Conservation (phyloP, 35 echinoderm and acorn worm genomes). For the Patiria miniata region DNA sequence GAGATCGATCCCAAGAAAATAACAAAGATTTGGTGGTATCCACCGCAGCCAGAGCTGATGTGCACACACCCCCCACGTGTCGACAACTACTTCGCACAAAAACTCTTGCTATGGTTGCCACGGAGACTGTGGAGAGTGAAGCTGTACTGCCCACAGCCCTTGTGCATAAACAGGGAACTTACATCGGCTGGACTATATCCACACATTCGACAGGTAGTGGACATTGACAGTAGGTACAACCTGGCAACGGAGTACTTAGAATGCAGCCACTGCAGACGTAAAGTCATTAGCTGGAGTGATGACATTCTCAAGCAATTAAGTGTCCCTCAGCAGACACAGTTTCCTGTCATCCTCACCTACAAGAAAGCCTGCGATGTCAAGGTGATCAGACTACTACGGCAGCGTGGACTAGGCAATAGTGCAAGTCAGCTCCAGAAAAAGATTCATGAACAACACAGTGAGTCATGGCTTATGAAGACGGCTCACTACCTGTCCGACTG, state of each 20-base stretch:
- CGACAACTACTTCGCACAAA: constrained; percentile 38
- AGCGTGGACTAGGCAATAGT: constrained; percentile 57
- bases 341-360: constrained; percentile 41
- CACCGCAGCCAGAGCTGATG: constrained; percentile 38
- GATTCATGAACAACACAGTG: constrained; percentile 51
- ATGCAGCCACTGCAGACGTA: constrained; percentile 31
- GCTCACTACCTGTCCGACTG: constrained; percentile 4
- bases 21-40: constrained; percentile 50
- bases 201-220: constrained; percentile 19
- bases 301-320: not conserved
- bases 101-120: constrained; percentile 47
- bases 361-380: constrained; percentile 43
- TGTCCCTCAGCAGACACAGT: constrained; percentile 17
- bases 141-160: constrained; percentile 29
- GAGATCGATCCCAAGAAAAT: constrained; percentile 16
- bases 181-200: constrained; percentile 33
- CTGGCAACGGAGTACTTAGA: constrained; percentile 31
- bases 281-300: constrained; percentile 48
- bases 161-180: constrained; percentile 13
- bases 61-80: not conserved
- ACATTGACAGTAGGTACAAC: constrained; percentile 22
- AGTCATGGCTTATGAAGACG: constrained; percentile 31
- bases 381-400: constrained; percentile 46
- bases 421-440: constrained; percentile 33
- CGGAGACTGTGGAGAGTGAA: constrained; percentile 35